phyloP scores from a whole-genome alignment of 1,140 invertebrate genomes.

The Apis florea region DNA sequence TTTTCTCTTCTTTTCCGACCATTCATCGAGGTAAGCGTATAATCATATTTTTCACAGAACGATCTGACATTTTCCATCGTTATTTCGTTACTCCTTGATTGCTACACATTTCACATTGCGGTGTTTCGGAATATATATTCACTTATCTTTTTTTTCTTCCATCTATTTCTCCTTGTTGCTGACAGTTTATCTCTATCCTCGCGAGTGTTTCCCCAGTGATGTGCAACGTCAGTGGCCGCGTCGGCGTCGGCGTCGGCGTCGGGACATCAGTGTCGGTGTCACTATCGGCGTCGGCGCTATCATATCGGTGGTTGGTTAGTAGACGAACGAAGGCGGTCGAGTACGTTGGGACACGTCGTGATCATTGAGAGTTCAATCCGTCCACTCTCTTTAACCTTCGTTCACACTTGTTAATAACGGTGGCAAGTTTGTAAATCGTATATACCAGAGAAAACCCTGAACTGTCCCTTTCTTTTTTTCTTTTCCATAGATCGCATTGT shows the following conservation, averaged over 20 bases:
- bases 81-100: neutral
- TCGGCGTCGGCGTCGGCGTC: conserved; percentile 17
- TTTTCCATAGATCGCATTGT: neutral
- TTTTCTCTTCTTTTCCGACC: neutral
- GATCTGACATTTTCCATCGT: neutral
- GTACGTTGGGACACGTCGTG: neutral
- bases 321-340: conserved; percentile 32
- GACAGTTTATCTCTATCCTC: conserved; percentile 3
- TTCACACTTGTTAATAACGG: neutral
- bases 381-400: conserved; percentile 4
- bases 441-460: no score
- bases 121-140: neutral
- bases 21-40: neutral
- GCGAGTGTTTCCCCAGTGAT: neutral
- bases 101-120: neutral
- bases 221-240: neutral
- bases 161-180: neutral
- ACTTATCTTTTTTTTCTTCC: neutral
- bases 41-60: neutral
- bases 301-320: conserved; percentile 33
- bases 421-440: neutral
- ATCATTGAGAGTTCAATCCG: conserved; percentile 18
- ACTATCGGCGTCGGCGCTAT: conserved; percentile 20
- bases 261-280: conserved; percentile 11
- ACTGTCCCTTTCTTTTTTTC: neutral